phyloP scores from a whole-genome alignment of 1,140 invertebrate genomes.

The Branchinecta lynchi region DNA sequence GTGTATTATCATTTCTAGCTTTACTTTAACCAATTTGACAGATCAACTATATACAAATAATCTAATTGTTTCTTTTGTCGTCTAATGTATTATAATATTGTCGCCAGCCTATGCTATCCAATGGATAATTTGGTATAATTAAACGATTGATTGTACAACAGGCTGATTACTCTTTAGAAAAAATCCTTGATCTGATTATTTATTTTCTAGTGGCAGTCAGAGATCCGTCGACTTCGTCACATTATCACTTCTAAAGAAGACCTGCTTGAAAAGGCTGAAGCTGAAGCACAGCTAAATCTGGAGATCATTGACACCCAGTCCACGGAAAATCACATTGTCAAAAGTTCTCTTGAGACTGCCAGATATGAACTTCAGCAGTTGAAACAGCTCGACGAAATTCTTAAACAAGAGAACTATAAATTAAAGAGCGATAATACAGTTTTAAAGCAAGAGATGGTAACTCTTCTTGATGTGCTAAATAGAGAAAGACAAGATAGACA shows the following conservation, averaged over 20 bases:
- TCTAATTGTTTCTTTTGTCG: too few species aligned
- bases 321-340: neutral
- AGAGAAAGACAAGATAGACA: neutral
- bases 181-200: too few species aligned
- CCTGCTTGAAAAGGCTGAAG: neutral
- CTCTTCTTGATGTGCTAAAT: neutral
- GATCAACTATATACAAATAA: too few species aligned
- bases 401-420: neutral
- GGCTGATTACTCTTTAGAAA: too few species aligned
- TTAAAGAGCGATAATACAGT: neutral
- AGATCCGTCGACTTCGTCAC: neutral
- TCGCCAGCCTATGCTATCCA: too few species aligned
- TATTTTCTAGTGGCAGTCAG: neutral
- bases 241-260: neutral
- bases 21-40: too few species aligned
- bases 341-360: neutral
- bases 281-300: neutral
- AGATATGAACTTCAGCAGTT: neutral
- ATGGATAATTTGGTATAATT: too few species aligned
- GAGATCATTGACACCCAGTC: neutral
- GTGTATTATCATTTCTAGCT: too few species aligned
- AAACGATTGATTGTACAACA: too few species aligned
- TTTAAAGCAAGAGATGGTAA: slow-evolving; percentile 3
- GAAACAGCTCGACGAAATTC: neutral
- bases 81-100: too few species aligned